Conservation (phyloP, 2,113 vertebrate genomes). For the Lynx canadensis region DNA sequence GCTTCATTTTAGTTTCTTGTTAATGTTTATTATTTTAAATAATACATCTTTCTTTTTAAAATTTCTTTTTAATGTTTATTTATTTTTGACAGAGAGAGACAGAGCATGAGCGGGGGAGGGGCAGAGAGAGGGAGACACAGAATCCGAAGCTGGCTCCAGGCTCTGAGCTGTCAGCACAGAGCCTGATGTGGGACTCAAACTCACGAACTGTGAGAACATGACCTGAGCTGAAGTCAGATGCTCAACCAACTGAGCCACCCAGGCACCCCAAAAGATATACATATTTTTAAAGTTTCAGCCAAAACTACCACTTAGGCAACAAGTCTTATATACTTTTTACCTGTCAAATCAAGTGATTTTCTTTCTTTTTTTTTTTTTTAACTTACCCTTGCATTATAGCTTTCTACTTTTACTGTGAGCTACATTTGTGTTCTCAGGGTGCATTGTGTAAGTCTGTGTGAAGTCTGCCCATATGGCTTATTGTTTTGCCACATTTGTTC, state of each 20-base stretch:
- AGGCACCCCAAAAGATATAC: background rate
- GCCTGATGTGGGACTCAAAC: too few species aligned
- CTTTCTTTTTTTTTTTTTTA: background rate
- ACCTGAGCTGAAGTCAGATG: too few species aligned
- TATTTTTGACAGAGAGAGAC: too few species aligned
- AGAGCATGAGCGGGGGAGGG: too few species aligned
- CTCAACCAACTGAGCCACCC: too few species aligned
- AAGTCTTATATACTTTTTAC: background rate
- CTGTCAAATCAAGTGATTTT: constrained; percentile 1
- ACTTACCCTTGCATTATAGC: background rate
- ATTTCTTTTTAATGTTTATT: too few species aligned
- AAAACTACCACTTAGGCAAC: background rate
- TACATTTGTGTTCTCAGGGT: background rate
- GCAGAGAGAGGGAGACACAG: too few species aligned
- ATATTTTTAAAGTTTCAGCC: background rate
- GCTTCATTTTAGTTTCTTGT: background rate
- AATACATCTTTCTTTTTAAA: background rate
- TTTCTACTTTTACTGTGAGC: constrained; percentile 18
- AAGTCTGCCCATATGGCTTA: background rate
- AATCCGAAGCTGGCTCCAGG: too few species aligned
- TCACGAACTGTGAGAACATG: too few species aligned
- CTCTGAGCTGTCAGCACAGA: too few species aligned
- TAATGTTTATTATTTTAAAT: background rate
- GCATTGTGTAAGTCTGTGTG: background rate
- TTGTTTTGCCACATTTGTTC: constrained; percentile 57